Conservation (phyloP, 2,888 invertebrate species). For the Latrodectus elegans region DNA sequence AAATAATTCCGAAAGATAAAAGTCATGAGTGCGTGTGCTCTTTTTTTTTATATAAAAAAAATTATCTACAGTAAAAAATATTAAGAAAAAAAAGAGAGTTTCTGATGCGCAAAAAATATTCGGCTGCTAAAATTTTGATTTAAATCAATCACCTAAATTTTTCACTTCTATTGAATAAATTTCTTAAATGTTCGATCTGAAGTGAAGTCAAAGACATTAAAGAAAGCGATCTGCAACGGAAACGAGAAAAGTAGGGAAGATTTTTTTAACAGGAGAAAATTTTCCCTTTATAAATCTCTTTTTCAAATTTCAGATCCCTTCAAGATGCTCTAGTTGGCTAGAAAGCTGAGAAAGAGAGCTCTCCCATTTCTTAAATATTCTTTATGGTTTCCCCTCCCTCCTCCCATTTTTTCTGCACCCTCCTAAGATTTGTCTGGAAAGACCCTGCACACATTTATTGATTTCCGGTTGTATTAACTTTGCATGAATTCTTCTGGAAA, state of each 20-base stretch:
- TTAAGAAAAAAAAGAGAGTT: too few species aligned
- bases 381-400: too few species aligned
- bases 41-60: too few species aligned
- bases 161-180: too few species aligned
- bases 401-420: not conserved
- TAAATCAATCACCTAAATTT: not conserved
- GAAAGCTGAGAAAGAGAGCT: slow-evolving; percentile 2
- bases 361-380: not conserved
- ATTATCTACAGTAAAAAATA: too few species aligned
- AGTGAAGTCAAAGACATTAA: not conserved
- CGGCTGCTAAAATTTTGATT: not conserved
- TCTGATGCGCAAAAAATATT: not conserved
- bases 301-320: slow-evolving; percentile 30
- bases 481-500: slow-evolving; percentile 48
- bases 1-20: too few species aligned
- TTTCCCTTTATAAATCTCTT: slow-evolving; percentile 23
- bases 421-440: slow-evolving; percentile 42
- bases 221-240: slow-evolving; percentile 13
- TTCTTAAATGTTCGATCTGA: too few species aligned
- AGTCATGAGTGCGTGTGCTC: too few species aligned
- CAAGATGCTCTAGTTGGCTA: slow-evolving; percentile 13
- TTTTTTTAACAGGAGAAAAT: slow-evolving; percentile 38
- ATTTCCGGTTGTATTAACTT: slow-evolving; percentile 68
- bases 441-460: slow-evolving; percentile 50
- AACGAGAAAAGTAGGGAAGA: not conserved